Evolutionary conservation across 2,797 vertebrate species (phyloP).

Genomic region (Heliangelus exortis): DNA sequence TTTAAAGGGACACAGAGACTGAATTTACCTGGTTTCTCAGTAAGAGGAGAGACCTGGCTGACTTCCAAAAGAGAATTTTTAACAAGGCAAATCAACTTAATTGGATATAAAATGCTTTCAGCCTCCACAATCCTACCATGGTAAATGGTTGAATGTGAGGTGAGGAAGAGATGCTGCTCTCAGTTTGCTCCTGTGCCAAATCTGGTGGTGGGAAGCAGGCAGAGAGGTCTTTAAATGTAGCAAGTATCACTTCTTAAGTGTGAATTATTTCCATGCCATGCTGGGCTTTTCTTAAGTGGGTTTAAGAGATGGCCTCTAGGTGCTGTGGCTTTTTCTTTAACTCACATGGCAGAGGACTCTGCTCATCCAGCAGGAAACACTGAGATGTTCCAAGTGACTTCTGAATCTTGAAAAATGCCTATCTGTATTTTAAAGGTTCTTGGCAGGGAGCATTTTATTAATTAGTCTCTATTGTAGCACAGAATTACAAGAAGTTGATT

Average conservation of each 20-base stretch:
- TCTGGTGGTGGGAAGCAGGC: neutral
- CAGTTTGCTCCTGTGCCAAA: neutral
- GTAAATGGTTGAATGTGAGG: neutral
- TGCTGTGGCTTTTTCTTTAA: neutral
- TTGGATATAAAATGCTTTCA: neutral
- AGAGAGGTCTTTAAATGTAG: neutral
- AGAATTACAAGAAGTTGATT: neutral
- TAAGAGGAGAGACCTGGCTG: neutral
- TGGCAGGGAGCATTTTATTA: neutral
- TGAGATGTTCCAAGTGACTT: neutral
- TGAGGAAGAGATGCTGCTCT: neutral
- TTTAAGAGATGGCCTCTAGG: neutral
- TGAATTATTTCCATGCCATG: neutral
- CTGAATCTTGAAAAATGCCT: neutral
- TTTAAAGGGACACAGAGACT: neutral
- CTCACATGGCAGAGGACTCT: neutral
- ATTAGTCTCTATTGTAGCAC: neutral
- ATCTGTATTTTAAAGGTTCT: neutral
- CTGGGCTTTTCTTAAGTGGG: neutral
- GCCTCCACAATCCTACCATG: accelerated
- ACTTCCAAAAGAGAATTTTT: neutral
- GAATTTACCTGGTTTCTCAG: neutral
- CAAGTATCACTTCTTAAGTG: neutral
- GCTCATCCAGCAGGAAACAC: neutral
- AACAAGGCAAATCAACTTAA: neutral